Base-by-base conservation (phyloP, 2,888 invertebrate species). In the Punctoribates punctum region DNA sequence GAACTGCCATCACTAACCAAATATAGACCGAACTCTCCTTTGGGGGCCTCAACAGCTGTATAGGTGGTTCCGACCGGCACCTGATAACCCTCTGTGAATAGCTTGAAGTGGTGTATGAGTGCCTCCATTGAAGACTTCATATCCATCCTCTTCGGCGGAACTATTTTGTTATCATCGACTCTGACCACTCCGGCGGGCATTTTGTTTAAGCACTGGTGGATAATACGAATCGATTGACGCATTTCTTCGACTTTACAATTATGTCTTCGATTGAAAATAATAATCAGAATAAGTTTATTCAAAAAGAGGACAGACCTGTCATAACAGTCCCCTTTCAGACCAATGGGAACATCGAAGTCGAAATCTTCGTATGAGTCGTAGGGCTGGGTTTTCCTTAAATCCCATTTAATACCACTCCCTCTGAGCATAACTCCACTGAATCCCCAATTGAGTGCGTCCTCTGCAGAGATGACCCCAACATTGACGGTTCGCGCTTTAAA, bases 321-420 rank as follows among this genome's bases (percentile, higher is more conserved):
- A 83, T 97, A 99, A 83, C 96, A 97, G 83, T 99, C 99, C 0
- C 99, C 99, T 78, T 94, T 90, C 5, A 88, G 89, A 1, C 99
- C 99, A 81, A 99, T 91, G 13, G 99, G 99, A 0, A 99, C 89
- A 83, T 99, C 99, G 84, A 99, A 99, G n/a, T 99, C 96, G 0
- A 98, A 88, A 74, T 90, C 86, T 82, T 94, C 88, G 83, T 99
- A 99, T 0, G 93, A 96, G 84, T 99, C 99, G 84, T 99, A 99
- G 0, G 99, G 99, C 84, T 95, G 93, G 17, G 90, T 86, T 85
- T 98, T 97, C 74, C 99, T 88, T 67, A 99, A 86, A 84, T 99
- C 99, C 97, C 99, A 99, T 84, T 97, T 96, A 81, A 99, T 96
- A 20, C 99, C 99, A 0, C 97, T 97, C 0, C 98, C 98, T 75